Base-by-base conservation (phyloP, 2,888 invertebrate species). In the Deroplatys truncata region DNA sequence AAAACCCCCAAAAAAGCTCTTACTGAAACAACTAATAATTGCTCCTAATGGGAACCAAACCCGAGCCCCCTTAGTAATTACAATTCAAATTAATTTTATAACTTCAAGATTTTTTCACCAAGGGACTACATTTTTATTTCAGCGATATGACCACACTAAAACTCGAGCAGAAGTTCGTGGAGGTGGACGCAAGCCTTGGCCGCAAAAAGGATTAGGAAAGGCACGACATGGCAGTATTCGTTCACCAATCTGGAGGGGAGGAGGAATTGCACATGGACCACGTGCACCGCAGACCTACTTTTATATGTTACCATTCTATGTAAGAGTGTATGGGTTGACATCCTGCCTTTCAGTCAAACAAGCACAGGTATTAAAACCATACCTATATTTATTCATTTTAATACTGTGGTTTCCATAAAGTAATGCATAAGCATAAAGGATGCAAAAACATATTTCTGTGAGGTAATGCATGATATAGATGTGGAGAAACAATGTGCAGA, bases 151-250 rank as follows among this genome's bases (percentile, higher is more conserved):
- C 0, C 95, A 97, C 92, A 95, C 97, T 2, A 97, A 97, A 93
- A 96, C 96, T 0, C 94, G 98, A 89, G 97, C 97, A 0, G 99
- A 99, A 94, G 96, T 97, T 89, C 94, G 96, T 86, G 99, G 99
- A 82, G 98, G 98, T 88, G 98, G 98, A 0, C 95, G 95, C 43
- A 99, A 99, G 92, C 99, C 99, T 0, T 99, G 99, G 98, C 98
- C 98, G 0, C 99, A 99, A 93, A 99, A 99, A 94, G 98, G 98
- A 31, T 92, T 95, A 49, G 99, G 99, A 0, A 95, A 96, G 91
- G 97, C 99, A 1, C 95, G 99, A 84, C 99, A 99, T 92, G 98
- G 99, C 25, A 98, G 98, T 20, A 97, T 98, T 90, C 95, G 98
- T 90, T 98, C 99, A 3, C 99, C 99, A 0, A 93, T 98, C 2